Base-by-base conservation (phyloP, 2,113 vertebrate species). In the Chitala chitala region DNA sequence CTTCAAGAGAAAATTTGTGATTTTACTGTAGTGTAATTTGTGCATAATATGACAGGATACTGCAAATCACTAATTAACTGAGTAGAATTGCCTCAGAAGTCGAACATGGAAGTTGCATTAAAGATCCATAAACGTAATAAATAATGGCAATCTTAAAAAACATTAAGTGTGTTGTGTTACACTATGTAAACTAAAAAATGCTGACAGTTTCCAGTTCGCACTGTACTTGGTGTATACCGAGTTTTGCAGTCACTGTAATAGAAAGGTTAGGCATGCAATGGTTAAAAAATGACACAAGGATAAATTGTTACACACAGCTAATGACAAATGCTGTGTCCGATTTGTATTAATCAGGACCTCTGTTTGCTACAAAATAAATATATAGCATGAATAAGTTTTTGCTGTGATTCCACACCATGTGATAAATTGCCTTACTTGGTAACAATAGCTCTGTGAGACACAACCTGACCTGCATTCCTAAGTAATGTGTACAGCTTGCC, bases 381-480 rank as follows among this genome's bases (percentile, higher is more conserved):
- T 68, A 68, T 15, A 48, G 8, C 42, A 12, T 17, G 13, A 7
- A 63, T 63, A 63, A 13, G 5, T 38, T 61, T 15, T 68, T 68
- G 42, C 22, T 42, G 15, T 24, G 17, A 68, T 24, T 38, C 17
- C 64, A 22, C 10, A 46, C 29, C 4, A 63, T 63, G 17, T 42
- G 63, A 46, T 66, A 69, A 79, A 76, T 46, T 58, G 26, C 48
- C 55, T 75, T 70, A 38, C 12, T 50, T 22, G 44, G 72, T 8
- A 59, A 56, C 46, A 50, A 75, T 70, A 76, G 72, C 40, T 65
- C 55, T 40, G n/a, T 78, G 26, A 77, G 72, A 76, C 55, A 78
- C 36, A 53, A 51, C 46, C 73, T 65, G 29, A 48, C 22, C 58
- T 71, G 31, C 63, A 48, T 69, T 59, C 69, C 74, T 59, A 83